Percentiles rank a stretch among this genome's conserved stretches.
Conservation (phyloP, 2,113 vertebrate genomes). For the Mus pahari region DNA sequence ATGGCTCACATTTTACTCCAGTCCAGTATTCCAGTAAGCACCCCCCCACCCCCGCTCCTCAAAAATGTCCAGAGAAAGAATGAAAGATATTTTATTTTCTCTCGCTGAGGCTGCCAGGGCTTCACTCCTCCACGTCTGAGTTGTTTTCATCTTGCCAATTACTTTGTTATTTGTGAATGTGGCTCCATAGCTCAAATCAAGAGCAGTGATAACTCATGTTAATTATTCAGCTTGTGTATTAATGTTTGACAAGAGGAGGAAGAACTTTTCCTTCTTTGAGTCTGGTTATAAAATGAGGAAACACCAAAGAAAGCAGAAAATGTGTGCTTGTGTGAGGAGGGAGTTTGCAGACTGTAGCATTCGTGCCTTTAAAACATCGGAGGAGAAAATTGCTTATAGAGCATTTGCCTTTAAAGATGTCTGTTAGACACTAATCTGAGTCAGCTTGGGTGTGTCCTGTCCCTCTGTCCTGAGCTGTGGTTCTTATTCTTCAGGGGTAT, state of each 20-base stretch:
- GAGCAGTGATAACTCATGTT: constrained; percentile 75
- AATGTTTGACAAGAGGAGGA: constrained; percentile 80
- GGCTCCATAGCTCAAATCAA: constrained; percentile 74
- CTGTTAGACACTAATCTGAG: not conserved
- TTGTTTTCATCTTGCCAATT: constrained; percentile 69
- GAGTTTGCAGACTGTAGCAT: not conserved
- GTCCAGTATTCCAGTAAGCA: constrained; percentile 32
- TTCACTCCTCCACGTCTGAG: constrained; percentile 76
- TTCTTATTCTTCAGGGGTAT: accelerated
- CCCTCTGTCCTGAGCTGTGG: accelerated
- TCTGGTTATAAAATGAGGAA: constrained; percentile 68
- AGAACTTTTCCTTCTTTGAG: constrained; percentile 61
- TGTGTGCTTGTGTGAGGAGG: not conserved
- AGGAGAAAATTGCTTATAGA: no score
- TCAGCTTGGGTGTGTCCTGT: accelerated
- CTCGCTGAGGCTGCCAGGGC: constrained; percentile 54
- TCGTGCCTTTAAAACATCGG: not conserved
- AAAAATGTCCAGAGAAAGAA: constrained; percentile 61
- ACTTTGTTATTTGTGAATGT: constrained; percentile 75
- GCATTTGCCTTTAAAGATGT: not conserved
- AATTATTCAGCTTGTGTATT: constrained; percentile 81
- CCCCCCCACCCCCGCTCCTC: not conserved
- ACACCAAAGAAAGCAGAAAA: constrained; percentile 20
- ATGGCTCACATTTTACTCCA: constrained; percentile 55
- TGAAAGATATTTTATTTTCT: constrained; percentile 72